Evolutionary conservation across 1,140 invertebrate species (phyloP).

Genomic region (Drosophila biarmipes): DNA sequence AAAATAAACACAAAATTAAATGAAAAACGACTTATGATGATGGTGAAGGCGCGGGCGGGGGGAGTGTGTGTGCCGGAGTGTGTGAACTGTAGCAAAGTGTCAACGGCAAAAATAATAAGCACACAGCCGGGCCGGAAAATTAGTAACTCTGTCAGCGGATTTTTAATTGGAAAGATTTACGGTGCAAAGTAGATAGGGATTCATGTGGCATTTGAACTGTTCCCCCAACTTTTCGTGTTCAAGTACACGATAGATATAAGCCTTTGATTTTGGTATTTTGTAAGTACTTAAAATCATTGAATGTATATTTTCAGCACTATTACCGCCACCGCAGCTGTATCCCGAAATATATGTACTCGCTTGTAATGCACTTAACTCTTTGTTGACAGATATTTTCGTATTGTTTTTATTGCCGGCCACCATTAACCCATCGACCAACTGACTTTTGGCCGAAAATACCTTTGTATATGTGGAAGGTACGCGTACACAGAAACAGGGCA

Average conservation of each 20-base stretch:
- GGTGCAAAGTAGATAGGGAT: background rate
- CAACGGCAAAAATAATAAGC: slow-evolving; percentile 18
- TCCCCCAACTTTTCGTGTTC: background rate
- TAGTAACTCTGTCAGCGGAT: slow-evolving; percentile 2
- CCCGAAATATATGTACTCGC: slow-evolving; percentile 8
- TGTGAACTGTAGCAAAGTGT: slow-evolving; percentile 48
- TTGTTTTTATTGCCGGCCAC: slow-evolving; percentile 16
- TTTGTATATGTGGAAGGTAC: background rate
- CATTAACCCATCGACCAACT: slow-evolving; percentile 44
- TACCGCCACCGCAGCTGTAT: slow-evolving; percentile 2
- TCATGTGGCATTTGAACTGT: background rate
- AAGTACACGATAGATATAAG: too few species aligned
- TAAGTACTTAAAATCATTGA: too few species aligned
- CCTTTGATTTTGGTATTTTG: too few species aligned
- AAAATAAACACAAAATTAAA: slow-evolving; percentile 19
- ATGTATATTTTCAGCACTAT: background rate
- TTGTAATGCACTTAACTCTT: slow-evolving; percentile 23
- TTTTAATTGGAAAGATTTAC: slow-evolving; percentile 36
- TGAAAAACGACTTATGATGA: slow-evolving; percentile 41
- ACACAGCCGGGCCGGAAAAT: slow-evolving; percentile 12
- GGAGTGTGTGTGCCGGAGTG: slow-evolving; percentile 6
- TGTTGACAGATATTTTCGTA: slow-evolving; percentile 23
- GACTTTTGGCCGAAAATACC: slow-evolving; percentile 10
- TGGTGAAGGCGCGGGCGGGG: slow-evolving; percentile 18
- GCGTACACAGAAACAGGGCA: background rate